Evolutionary conservation across 2,113 vertebrate genomes (phyloP).

Genomic region (Hydrochoerus hydrochaeris): DNA sequence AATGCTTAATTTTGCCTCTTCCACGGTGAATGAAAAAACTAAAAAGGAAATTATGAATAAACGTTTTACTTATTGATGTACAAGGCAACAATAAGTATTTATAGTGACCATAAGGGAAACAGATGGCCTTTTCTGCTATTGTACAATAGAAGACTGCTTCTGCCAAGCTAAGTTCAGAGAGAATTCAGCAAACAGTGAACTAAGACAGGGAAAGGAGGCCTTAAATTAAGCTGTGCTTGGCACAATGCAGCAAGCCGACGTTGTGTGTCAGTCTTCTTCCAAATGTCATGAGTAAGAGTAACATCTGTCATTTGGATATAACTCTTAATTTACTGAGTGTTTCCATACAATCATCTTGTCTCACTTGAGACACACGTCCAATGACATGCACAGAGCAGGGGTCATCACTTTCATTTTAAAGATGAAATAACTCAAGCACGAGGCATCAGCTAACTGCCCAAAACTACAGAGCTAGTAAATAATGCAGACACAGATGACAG

Average conservation of each 20-base stretch:
- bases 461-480: not conserved
- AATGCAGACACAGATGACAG: not conserved
- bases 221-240: constrained; percentile 19
- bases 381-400: not conserved
- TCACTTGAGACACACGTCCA: constrained; percentile 32
- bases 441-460: constrained; percentile 14
- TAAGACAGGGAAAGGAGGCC: not conserved
- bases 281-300: constrained; percentile 49
- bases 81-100: not conserved
- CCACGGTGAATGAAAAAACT: constrained; percentile 32
- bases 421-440: constrained; percentile 54
- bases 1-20: constrained; percentile 27
- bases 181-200: constrained; percentile 1
- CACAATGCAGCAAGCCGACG: constrained; percentile 20
- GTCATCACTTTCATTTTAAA: constrained; percentile 56
- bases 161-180: not conserved
- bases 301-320: constrained; percentile 5
- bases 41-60: not conserved
- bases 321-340: not conserved
- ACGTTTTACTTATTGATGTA: not conserved
- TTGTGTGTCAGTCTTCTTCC: not conserved
- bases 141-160: not conserved
- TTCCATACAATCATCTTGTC: constrained; percentile 19
- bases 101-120: constrained; percentile 35
- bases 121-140: constrained; percentile 16